These are phyloP conservation scores for Ichneumon xanthorius DNA, from an alignment of 2,888 invertebrate species.

Conservation along the genomic window DNA sequence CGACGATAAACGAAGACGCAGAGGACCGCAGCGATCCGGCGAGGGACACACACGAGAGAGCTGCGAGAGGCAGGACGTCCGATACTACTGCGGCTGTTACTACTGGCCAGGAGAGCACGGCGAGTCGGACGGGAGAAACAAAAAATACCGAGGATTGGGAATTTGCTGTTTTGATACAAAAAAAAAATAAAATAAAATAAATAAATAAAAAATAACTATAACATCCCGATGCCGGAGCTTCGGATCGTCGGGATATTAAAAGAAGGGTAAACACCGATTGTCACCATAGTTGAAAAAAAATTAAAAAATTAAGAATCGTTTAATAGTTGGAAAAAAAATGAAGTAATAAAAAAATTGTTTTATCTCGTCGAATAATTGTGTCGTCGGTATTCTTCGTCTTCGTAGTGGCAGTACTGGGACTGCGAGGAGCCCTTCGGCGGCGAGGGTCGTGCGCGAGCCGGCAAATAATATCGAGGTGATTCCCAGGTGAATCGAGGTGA, in stretches of 20 bases:
- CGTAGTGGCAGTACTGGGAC: constrained; percentile 10
- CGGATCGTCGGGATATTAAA: constrained; percentile 41
- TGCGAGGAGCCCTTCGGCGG: neutral
- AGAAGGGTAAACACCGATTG: constrained; percentile 25
- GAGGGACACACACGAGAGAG: constrained; percentile 30
- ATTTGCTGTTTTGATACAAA: constrained; percentile 7
- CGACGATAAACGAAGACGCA: constrained; percentile 5
- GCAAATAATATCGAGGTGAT: constrained; percentile 54
- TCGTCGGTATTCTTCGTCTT: constrained; percentile 30
- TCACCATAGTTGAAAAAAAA: neutral
- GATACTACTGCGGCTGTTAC: constrained; percentile 6
- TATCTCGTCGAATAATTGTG: neutral
- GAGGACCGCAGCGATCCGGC: neutral
- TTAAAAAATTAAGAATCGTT: neutral
- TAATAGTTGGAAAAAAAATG: neutral
- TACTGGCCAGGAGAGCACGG: neutral
- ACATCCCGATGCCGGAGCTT: constrained; percentile 44
- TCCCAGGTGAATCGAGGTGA: constrained; percentile 50
- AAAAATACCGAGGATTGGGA: constrained; percentile 20
- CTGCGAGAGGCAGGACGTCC: constrained; percentile 40
- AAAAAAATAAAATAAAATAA: neutral
- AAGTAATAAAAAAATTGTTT: neutral
- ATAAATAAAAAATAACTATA: constrained; percentile 9
- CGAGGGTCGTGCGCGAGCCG: constrained; percentile 49
- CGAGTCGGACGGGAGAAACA: constrained; percentile 6